phyloP scores from a whole-genome alignment of 2,797 vertebrate species.

The Neosilurus hyrtlii region DNA sequence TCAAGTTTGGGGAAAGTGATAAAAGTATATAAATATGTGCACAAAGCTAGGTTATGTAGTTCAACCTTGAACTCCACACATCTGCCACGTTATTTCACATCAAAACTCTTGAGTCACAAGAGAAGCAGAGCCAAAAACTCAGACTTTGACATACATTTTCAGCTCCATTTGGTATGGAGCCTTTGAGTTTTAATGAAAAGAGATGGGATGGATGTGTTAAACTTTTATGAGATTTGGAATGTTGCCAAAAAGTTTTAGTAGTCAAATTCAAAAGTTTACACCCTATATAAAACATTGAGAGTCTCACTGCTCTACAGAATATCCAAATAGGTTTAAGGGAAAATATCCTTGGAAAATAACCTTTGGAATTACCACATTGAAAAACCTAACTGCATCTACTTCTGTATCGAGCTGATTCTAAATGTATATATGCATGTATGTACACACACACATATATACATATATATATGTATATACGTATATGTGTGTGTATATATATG shows the following conservation, averaged over 20 bases:
- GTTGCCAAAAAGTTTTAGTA: neutral
- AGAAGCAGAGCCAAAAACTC: constrained; percentile 16
- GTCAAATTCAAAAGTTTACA: neutral
- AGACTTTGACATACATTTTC: constrained; percentile 24
- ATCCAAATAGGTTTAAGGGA: neutral
- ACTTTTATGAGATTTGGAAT: constrained; percentile 23
- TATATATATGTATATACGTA: too few species aligned
- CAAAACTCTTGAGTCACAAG: constrained; percentile 10
- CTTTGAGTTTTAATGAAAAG: constrained; percentile 26
- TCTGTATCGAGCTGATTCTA: too few species aligned
- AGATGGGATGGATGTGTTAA: constrained; percentile 27
- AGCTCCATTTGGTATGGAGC: constrained; percentile 27
- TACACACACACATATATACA: too few species aligned
- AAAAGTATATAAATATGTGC: neutral
- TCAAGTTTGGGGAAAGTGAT: neutral
- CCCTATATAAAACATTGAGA: neutral
- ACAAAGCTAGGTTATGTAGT: constrained; percentile 2
- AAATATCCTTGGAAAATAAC: neutral
- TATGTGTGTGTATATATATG: too few species aligned
- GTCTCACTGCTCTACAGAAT: neutral
- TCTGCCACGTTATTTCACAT: constrained; percentile 11
- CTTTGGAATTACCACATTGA: too few species aligned
- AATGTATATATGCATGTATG: too few species aligned
- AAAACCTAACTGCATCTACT: too few species aligned
- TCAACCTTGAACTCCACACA: constrained; percentile 9